phyloP scores from a whole-genome alignment of 1,140 invertebrate genomes.

The Agraylea sexmaculata region DNA sequence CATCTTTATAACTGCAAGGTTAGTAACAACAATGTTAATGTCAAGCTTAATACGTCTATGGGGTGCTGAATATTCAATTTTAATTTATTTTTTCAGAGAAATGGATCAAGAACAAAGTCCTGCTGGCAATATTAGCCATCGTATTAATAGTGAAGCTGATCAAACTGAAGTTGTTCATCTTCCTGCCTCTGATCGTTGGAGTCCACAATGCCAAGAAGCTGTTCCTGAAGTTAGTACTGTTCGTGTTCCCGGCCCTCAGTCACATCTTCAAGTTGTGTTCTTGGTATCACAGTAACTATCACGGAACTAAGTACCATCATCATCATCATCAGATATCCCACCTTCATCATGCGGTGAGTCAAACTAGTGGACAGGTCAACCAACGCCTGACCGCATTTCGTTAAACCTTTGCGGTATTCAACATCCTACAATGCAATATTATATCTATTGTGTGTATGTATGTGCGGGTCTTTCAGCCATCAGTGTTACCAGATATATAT shows the following conservation, averaged over 20 bases:
- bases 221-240: slow-evolving; percentile 64
- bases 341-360: slow-evolving; percentile 46
- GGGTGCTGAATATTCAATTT: no score
- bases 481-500: neutral
- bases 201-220: slow-evolving; percentile 71
- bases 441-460: neutral
- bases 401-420: neutral
- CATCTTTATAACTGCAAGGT: no score
- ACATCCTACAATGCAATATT: neutral
- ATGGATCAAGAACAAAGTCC: slow-evolving; percentile 59
- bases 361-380: neutral
- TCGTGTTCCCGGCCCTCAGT: slow-evolving; percentile 66
- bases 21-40: no score
- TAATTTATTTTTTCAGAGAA: slow-evolving; percentile 54
- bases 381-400: neutral
- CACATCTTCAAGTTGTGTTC: slow-evolving; percentile 76
- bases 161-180: slow-evolving; percentile 62
- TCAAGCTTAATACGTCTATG: no score
- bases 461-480: neutral
- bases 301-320: slow-evolving; percentile 62
- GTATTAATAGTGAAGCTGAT: slow-evolving; percentile 68
- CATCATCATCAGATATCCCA: slow-evolving; percentile 62
- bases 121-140: slow-evolving; percentile 59
- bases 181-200: slow-evolving; percentile 60
- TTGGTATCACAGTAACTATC: slow-evolving; percentile 59